phyloP scores from a whole-genome alignment of 2,113 vertebrate genomes.

The Eulacestoma nigropectus region DNA sequence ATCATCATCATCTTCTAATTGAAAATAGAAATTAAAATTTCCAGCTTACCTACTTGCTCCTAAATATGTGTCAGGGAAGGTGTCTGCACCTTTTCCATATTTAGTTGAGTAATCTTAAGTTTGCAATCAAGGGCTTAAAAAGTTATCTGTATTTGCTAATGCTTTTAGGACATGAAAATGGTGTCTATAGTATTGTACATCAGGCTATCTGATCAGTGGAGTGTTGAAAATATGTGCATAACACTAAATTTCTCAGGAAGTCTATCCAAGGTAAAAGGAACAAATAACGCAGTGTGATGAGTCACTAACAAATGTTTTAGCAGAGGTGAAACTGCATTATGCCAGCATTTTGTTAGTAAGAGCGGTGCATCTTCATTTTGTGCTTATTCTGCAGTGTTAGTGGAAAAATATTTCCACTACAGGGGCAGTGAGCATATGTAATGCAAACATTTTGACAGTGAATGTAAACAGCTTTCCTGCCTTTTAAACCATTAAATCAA shows the following conservation, averaged over 20 bases:
- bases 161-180: background rate
- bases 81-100: background rate
- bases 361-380: conserved; percentile 33
- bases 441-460: conserved; percentile 70
- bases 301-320: conserved; percentile 60
- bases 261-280: conserved; percentile 16
- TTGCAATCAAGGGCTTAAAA: background rate
- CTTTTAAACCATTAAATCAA: conserved; percentile 56
- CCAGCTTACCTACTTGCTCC: background rate
- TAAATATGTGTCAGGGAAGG: background rate
- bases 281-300: conserved; percentile 17
- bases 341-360: conserved; percentile 42
- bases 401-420: conserved; percentile 41
- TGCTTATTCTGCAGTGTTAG: conserved; percentile 42
- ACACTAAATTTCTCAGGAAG: conserved; percentile 15
- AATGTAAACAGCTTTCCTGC: conserved; percentile 58
- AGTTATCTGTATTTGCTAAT: background rate
- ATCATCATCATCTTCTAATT: background rate
- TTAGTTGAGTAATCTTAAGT: background rate
- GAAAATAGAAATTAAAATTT: background rate
- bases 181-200: background rate
- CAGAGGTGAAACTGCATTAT: conserved; percentile 55
- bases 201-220: background rate
- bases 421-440: conserved; percentile 65
- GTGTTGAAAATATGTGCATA: background rate